These are phyloP conservation scores for Metalampra italica DNA, from an alignment of 2,888 invertebrate species.

Conservation along the genomic window DNA sequence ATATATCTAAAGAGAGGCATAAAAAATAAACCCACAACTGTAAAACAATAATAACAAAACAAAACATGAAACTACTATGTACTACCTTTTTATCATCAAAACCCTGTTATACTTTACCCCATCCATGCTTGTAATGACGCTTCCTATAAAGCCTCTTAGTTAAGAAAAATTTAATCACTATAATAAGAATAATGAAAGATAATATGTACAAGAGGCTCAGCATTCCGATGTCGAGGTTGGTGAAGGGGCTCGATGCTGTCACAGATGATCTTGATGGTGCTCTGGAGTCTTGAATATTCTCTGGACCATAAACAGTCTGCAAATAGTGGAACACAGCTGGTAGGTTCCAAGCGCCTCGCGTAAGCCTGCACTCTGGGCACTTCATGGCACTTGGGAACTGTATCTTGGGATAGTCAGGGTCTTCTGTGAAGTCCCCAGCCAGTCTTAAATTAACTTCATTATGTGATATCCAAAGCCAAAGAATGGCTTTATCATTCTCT, in stretches of 20 bases:
- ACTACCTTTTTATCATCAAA: not conserved
- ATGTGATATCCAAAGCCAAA: slow-evolving; percentile 97
- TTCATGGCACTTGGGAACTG: slow-evolving; percentile 87
- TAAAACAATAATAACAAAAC: not conserved
- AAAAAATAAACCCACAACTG: not conserved
- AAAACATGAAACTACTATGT: not conserved
- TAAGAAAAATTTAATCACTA: slow-evolving; percentile 87
- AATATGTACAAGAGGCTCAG: slow-evolving; percentile 86
- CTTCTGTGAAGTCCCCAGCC: slow-evolving; percentile 91
- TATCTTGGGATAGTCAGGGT: slow-evolving; percentile 92
- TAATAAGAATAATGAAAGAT: slow-evolving; percentile 85
- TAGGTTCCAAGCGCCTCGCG: slow-evolving; percentile 80
- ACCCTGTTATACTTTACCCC: slow-evolving; percentile 82
- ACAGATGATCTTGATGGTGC: slow-evolving; percentile 34
- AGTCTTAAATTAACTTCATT: slow-evolving; percentile 95
- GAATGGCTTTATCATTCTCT: slow-evolving; percentile 85
- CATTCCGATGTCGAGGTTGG: slow-evolving; percentile 85
- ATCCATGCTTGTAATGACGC: slow-evolving; percentile 84
- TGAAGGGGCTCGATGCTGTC: slow-evolving; percentile 72
- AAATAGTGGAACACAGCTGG: slow-evolving; percentile 81
- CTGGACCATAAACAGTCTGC: slow-evolving; percentile 63
- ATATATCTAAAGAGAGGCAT: not conserved
- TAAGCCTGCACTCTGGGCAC: slow-evolving; percentile 83
- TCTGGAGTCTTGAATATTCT: slow-evolving; percentile 40
- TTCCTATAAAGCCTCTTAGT: slow-evolving; percentile 84